Evolutionary conservation across 2,113 vertebrate species (phyloP).

Genomic region (Hippocampus mohnikei): DNA sequence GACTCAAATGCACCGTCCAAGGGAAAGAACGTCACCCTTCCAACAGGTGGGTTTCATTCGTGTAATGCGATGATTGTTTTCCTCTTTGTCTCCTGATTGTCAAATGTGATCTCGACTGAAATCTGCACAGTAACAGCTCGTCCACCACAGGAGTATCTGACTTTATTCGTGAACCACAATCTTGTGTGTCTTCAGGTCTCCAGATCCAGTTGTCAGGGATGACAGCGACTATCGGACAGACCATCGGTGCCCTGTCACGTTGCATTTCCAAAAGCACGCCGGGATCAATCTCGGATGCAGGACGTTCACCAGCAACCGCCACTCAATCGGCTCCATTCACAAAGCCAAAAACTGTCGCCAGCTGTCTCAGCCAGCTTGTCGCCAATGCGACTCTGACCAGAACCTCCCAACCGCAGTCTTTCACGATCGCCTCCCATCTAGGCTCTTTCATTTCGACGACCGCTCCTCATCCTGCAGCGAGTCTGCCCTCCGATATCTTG

Average conservation of each 20-base stretch:
- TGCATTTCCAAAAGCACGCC: slow-evolving; percentile 42
- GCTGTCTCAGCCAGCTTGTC: slow-evolving; percentile 25
- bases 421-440: slow-evolving; percentile 24
- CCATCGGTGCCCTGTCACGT: slow-evolving; percentile 42
- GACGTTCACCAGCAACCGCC: slow-evolving; percentile 50
- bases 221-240: slow-evolving; percentile 44
- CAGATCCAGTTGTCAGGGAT: slow-evolving; percentile 52
- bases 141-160: not conserved
- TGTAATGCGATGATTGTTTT: not conserved
- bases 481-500: slow-evolving; percentile 3
- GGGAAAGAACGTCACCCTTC: slow-evolving; percentile 60
- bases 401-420: slow-evolving; percentile 25
- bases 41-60: slow-evolving; percentile 57
- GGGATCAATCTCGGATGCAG: slow-evolving; percentile 30
- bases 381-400: slow-evolving; percentile 20
- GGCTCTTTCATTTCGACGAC: slow-evolving; percentile 26
- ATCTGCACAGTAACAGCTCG: not conserved
- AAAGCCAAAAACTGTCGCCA: slow-evolving; percentile 32
- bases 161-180: not conserved
- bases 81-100: too few species aligned
- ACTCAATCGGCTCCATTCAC: slow-evolving; percentile 21
- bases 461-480: slow-evolving; percentile 19
- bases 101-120: not conserved
- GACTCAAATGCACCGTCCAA: slow-evolving; percentile 66
- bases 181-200: slow-evolving; percentile 40